Evolutionary conservation across 2,113 vertebrate species (phyloP).

Genomic region (Sapajus apella): DNA sequence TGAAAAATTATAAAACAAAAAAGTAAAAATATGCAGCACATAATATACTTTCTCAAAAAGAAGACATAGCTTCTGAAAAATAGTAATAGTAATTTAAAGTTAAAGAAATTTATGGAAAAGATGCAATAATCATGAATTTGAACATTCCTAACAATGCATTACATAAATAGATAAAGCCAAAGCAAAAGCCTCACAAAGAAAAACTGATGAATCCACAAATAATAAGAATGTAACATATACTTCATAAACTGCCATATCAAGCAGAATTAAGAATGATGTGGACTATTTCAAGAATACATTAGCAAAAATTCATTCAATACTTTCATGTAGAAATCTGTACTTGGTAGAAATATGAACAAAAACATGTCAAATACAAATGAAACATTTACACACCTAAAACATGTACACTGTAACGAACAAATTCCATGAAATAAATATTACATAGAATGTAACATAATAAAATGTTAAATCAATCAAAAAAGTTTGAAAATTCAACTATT

Average conservation of each 20-base stretch:
- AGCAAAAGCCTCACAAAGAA: neutral
- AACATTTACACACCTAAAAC: neutral
- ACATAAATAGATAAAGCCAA: neutral
- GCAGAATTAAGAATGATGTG: neutral
- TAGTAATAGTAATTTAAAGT: no score
- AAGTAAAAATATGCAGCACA: no score
- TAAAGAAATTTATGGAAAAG: neutral
- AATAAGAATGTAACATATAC: neutral
- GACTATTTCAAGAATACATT: neutral
- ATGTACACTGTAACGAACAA: neutral
- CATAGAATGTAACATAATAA: neutral
- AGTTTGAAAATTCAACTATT: neutral
- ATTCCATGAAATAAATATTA: neutral
- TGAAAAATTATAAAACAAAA: no score
- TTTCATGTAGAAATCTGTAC: neutral
- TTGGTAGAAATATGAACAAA: neutral
- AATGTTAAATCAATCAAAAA: neutral
- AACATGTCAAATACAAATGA: neutral
- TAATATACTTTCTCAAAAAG: no score
- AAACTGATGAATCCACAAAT: neutral
- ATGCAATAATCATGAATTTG: neutral
- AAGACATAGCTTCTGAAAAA: no score
- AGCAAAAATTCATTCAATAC: neutral
- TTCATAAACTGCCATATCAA: neutral
- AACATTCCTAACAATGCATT: neutral